Evolutionary conservation across 2,888 invertebrate genomes (phyloP).

Genomic region (Acronicta aceris): DNA sequence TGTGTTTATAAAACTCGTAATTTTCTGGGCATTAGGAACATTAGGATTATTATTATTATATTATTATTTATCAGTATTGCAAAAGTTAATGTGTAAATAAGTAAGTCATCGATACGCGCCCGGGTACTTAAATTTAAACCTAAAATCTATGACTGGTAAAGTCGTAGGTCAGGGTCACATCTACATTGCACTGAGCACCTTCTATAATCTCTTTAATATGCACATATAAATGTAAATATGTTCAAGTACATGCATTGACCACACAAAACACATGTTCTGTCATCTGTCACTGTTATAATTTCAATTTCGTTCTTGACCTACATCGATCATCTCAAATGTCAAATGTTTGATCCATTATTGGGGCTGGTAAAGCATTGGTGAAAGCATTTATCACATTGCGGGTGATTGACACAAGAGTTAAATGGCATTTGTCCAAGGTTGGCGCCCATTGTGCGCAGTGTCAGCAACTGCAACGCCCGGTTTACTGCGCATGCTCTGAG

Average conservation of each 20-base stretch:
- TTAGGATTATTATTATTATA: too few species aligned
- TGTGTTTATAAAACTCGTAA: too few species aligned
- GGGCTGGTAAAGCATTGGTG: conserved; percentile 62
- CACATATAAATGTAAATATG: neutral
- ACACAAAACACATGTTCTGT: conserved; percentile 34
- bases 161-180: neutral
- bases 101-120: neutral
- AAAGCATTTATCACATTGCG: conserved; percentile 72
- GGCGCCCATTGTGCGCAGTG: conserved; percentile 65
- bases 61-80: neutral
- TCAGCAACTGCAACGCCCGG: conserved; percentile 52
- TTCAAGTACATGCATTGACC: conserved; percentile 8
- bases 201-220: neutral
- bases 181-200: neutral
- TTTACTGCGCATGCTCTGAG: conserved; percentile 43
- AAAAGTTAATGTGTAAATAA: neutral
- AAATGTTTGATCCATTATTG: conserved; percentile 71
- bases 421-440: conserved; percentile 82
- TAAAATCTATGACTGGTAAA: neutral
- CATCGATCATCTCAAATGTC: conserved; percentile 76
- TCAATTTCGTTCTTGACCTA: conserved; percentile 77
- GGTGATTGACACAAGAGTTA: conserved; percentile 79
- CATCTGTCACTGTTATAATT: conserved; percentile 28
- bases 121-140: neutral
- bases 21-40: too few species aligned